Evolutionary conservation across 2,888 invertebrate species (phyloP).

Genomic region (Patella ulyssiponensis): DNA sequence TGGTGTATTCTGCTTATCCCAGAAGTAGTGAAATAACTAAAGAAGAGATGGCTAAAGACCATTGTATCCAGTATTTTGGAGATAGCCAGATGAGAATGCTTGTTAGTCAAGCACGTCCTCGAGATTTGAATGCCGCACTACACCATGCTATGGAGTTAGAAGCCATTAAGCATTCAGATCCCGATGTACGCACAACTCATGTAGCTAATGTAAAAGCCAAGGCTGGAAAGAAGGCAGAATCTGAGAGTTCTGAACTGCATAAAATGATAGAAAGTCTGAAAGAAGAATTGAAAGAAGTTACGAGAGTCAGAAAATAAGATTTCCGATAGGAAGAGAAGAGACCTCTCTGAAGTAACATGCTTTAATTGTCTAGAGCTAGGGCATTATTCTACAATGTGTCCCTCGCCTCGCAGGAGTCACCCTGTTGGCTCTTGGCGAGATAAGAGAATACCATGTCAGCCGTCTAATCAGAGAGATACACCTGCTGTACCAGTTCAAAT

Average conservation of each 20-base stretch:
- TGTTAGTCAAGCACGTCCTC: neutral
- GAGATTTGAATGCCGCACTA: conserved; percentile 1
- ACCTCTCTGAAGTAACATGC: neutral
- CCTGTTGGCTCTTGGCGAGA: neutral
- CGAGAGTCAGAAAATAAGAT: too few species aligned
- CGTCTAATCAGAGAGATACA: neutral
- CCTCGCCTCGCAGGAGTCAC: neutral
- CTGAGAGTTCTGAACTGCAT: too few species aligned
- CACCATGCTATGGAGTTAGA: conserved; percentile 1
- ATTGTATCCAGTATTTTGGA: neutral
- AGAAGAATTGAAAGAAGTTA: neutral
- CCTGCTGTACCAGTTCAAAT: neutral
- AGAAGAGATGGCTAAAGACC: neutral
- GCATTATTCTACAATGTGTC: neutral
- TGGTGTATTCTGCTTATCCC: neutral
- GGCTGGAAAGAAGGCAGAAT: neutral
- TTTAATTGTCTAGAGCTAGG: conserved; percentile 4
- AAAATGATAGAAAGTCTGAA: neutral
- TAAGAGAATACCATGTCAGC: neutral
- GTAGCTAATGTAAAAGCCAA: neutral
- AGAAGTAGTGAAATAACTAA: neutral
- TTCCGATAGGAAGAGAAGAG: neutral
- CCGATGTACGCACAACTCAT: neutral
- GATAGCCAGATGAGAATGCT: conserved; percentile 1
- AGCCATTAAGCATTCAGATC: neutral